Percentiles rank a stretch among this genome's conserved stretches.
These are phyloP conservation scores for Panthera uncia DNA, from an alignment of 2,113 vertebrate species.

Conservation along the genomic window DNA sequence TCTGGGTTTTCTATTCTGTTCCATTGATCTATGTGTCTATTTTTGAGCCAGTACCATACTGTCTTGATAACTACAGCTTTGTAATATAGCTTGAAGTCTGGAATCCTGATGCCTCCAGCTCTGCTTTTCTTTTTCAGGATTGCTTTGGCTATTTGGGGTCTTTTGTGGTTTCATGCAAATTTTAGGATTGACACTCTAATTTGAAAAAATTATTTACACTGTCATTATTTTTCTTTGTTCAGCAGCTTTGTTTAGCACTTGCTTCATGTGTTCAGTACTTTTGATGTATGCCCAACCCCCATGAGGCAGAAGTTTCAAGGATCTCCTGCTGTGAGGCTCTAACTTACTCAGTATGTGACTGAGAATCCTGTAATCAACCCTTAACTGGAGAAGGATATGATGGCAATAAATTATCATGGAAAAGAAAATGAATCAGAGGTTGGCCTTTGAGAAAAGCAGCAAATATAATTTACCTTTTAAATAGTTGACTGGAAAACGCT, in stretches of 20 bases:
- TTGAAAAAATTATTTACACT: neutral
- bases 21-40: too few species aligned
- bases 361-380: neutral
- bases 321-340: neutral
- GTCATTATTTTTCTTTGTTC: neutral
- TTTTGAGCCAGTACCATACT: too few species aligned
- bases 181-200: neutral
- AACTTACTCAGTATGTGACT: neutral
- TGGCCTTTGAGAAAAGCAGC: neutral
- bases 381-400: neutral
- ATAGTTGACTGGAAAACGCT: neutral
- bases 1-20: too few species aligned
- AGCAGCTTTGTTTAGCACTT: neutral
- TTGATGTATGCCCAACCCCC: neutral
- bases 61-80: too few species aligned
- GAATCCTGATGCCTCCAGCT: too few species aligned
- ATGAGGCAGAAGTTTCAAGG: neutral
- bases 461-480: neutral
- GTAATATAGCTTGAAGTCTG: too few species aligned
- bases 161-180: too few species aligned
- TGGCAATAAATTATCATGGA: neutral
- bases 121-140: too few species aligned
- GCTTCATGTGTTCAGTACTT: neutral
- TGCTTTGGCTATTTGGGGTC: too few species aligned
- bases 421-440: neutral